A percentile compares a stretch with the other conserved stretches of the same genome.
These are phyloP conservation scores for Parauchenoglanis punctatus DNA, from an alignment of 2,797 vertebrate species.

Conservation along the genomic window DNA sequence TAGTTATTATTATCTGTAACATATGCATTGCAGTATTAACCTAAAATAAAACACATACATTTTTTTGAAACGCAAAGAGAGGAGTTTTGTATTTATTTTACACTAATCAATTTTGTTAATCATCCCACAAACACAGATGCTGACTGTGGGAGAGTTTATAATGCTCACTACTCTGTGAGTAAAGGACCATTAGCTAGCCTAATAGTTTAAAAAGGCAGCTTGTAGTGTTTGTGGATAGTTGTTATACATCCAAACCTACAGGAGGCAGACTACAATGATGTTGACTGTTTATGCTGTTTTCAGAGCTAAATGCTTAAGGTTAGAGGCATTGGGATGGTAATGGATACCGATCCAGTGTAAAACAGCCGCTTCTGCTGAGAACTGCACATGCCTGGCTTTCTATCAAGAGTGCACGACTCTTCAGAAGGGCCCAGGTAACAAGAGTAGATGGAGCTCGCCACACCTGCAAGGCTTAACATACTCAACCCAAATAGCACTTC, in stretches of 20 bases:
- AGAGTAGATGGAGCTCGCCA: slow-evolving; percentile 20
- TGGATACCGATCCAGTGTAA: not conserved
- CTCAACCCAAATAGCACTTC: slow-evolving; percentile 32
- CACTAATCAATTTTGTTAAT: not conserved
- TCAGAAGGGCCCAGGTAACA: slow-evolving; percentile 26
- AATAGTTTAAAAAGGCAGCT: not conserved
- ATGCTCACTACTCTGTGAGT: not conserved
- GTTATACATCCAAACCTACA: slow-evolving; percentile 43
- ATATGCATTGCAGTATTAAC: not conserved
- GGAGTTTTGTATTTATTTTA: not conserved
- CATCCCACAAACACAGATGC: not conserved
- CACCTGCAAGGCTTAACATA: slow-evolving; percentile 33
- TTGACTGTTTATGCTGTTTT: slow-evolving; percentile 16
- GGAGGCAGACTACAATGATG: slow-evolving; percentile 37
- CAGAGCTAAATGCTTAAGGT: not conserved
- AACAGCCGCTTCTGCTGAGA: slow-evolving; percentile 9
- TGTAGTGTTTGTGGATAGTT: slow-evolving; percentile 30
- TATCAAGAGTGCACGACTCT: slow-evolving; percentile 21
- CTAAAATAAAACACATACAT: not conserved
- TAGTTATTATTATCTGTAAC: not conserved
- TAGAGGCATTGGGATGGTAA: not conserved
- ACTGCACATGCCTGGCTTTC: slow-evolving; percentile 4
- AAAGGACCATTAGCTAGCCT: not conserved
- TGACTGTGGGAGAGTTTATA: not conserved
- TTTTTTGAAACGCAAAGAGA: not conserved